These are phyloP conservation scores for Uria lomvia DNA, from an alignment of 2,113 vertebrate genomes.

Conservation along the genomic window DNA sequence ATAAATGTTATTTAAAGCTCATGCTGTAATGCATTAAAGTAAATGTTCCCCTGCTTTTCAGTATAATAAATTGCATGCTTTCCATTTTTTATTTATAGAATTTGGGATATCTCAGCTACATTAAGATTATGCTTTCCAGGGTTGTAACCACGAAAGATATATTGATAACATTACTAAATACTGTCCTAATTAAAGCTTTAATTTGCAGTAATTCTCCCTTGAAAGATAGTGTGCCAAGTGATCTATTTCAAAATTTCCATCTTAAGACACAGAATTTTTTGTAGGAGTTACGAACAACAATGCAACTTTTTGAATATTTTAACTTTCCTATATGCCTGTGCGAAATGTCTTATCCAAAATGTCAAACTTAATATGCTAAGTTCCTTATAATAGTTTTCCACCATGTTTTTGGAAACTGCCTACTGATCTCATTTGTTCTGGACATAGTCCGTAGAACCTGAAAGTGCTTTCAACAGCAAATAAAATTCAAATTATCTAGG, in stretches of 20 bases:
- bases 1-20: not conserved
- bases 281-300: not conserved
- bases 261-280: not conserved
- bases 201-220: not conserved
- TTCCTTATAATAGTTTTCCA: not conserved
- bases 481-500: not conserved
- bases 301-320: not conserved
- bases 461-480: not conserved
- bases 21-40: not conserved
- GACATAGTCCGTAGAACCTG: not conserved
- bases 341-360: not conserved
- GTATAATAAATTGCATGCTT: not conserved
- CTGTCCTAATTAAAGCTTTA: not conserved
- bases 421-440: not conserved
- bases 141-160: not conserved
- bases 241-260: not conserved
- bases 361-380: not conserved
- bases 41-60: not conserved
- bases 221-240: not conserved
- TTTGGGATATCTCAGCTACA: not conserved
- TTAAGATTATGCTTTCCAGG: not conserved
- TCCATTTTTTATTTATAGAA: not conserved
- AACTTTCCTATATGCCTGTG: not conserved
- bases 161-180: not conserved
- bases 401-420: not conserved